Percentiles rank a stretch among this genome's conserved stretches.
These are phyloP conservation scores for Drosophila chauvacae DNA, from an alignment of 1,140 invertebrate genomes.

Conservation along the genomic window DNA sequence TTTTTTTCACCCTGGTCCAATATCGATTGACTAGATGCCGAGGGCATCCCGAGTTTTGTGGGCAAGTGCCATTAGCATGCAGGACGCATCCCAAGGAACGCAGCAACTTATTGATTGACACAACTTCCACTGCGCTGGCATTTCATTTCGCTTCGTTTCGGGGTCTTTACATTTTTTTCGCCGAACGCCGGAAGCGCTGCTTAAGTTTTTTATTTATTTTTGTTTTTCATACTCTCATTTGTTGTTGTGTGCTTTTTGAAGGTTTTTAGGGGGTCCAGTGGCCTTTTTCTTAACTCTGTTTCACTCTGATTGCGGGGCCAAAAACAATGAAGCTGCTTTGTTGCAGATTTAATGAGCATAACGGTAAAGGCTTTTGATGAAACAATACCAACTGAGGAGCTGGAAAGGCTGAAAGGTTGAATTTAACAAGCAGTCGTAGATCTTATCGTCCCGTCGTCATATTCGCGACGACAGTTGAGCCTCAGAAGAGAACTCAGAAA, in stretches of 20 bases:
- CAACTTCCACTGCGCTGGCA: conserved; percentile 74
- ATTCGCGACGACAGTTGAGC: conserved; percentile 64
- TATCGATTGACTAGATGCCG: conserved; percentile 41
- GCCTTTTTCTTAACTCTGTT: conserved; percentile 42
- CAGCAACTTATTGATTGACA: conserved; percentile 82
- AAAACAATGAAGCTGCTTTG: conserved; percentile 62
- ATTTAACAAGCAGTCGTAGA: conserved; percentile 77
- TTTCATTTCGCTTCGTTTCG: conserved; percentile 44
- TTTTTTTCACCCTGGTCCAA: conserved; percentile 21
- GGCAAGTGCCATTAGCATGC: conserved; percentile 69
- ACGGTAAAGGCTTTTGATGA: conserved; percentile 81
- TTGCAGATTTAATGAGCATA: conserved; percentile 82
- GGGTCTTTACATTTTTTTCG: conserved; percentile 64
- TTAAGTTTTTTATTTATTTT: conserved; percentile 56
- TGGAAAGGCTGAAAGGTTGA: conserved; percentile 33
- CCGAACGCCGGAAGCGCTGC: conserved; percentile 77
- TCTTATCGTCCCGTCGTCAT: conserved; percentile 78
- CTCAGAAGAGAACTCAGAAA: conserved; percentile 28
- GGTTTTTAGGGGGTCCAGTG: conserved; percentile 43
- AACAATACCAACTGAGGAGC: conserved; percentile 68
- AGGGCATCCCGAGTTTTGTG: conserved; percentile 12
- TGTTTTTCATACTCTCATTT: conserved; percentile 7
- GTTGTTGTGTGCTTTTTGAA: conserved; percentile 21
- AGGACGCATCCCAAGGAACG: conserved; percentile 66
- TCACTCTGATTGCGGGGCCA: conserved; percentile 57